Conservation (phyloP, 2,888 invertebrate genomes). For the Coronaproctus castanopsis region DNA sequence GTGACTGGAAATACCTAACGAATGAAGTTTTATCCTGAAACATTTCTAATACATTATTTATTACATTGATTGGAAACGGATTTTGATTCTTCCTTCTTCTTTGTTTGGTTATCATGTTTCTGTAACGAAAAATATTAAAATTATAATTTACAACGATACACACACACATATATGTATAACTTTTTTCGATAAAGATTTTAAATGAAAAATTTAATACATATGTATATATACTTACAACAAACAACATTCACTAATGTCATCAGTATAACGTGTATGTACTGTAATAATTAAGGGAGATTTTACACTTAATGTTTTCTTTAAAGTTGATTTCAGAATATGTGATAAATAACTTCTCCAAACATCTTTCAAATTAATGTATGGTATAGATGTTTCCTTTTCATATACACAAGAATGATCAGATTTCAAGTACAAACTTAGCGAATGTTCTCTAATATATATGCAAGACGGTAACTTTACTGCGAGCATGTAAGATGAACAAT, state of each 20-base stretch:
- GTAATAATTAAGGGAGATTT: conserved; percentile 39
- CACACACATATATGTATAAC: too few relatives aligned
- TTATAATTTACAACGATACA: not conserved
- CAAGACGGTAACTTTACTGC: conserved; percentile 50
- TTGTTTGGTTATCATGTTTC: not conserved
- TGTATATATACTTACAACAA: conserved; percentile 5
- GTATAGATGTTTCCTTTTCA: conserved; percentile 11
- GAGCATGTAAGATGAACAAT: conserved; percentile 41
- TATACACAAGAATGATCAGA: conserved; percentile 32
- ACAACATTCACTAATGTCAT: conserved; percentile 38
- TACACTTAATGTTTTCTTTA: conserved; percentile 36
- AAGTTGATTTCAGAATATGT: conserved; percentile 32
- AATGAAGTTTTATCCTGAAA: not conserved
- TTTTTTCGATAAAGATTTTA: too few relatives aligned
- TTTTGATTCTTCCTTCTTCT: not conserved
- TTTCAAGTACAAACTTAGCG: conserved; percentile 37
- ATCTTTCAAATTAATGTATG: conserved; percentile 38
- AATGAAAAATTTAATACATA: not conserved
- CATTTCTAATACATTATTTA: not conserved
- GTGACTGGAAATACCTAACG: not conserved
- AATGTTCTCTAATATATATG: conserved; percentile 42
- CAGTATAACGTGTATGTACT: conserved; percentile 33
- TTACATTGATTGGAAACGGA: not conserved
- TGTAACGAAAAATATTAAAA: too few relatives aligned
- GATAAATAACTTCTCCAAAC: conserved; percentile 57